Base-by-base conservation (phyloP, 2,888 invertebrate genomes). In the Aquatica leii region DNA sequence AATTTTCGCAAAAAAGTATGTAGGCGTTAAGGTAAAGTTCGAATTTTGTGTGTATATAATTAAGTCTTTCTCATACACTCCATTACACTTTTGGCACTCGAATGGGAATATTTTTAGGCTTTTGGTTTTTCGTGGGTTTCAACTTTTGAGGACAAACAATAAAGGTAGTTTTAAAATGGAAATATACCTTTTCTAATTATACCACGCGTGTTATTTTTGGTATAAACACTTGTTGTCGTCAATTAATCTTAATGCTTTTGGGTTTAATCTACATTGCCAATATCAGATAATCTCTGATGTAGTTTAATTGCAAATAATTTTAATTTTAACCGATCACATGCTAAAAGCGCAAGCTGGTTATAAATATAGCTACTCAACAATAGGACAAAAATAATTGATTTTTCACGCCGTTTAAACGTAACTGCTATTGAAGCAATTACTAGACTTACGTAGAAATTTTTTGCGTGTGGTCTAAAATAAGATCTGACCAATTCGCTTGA, bases 251-350 rank as follows among this genome's bases (percentile, higher is more conserved):
- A 35, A 41, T 12, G 31, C 24, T 58, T 51, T 57, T 52, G 34
- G 46, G 20, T n/a, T 15, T 37, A 60, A 54, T 18, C 46, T 55
- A 49, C 60, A 55, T 49, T 54, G 60, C 60, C 60, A 60, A 60
- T 60, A 60, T 54, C 60, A 60, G 60, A 54, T 60, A 52, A 59
- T 46, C n/a, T n/a, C n/a, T n/a, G n/a, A n/a, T 34, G 18, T 34
- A 51, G 17, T 11, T 51, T 50, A 11, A 48, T 24, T 51, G 51
- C 35, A 9, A n/a, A n/a, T n/a, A 17, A 18, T 24, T 24, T 24
- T 24, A 24, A 24, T 24, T 24, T 24, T 24, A 24, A 6, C 24
- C 24, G 20, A 18, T 46, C 46, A 46, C 46, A 46, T 46, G 46
- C 46, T 11, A 46, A 20, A 46, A 20, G 20, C 37, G 37, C 12